Evolutionary conservation across 1,140 invertebrate genomes (phyloP).

Genomic region (Apis laboriosa): DNA sequence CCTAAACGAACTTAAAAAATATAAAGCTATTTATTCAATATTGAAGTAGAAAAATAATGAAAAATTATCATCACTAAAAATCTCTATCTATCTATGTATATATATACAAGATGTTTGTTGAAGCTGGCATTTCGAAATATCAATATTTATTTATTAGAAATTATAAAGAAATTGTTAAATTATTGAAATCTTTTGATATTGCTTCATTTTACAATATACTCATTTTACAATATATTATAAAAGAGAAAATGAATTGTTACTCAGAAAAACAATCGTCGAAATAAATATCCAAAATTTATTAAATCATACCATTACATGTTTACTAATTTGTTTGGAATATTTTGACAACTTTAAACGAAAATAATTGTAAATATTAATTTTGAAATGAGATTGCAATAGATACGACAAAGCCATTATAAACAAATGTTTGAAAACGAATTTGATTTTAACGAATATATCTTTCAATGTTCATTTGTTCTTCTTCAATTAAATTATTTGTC

Average conservation of each 20-base stretch:
- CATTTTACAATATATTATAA: neutral
- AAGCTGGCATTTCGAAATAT: neutral
- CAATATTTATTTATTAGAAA: neutral
- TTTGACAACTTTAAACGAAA: neutral
- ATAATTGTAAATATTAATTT: neutral
- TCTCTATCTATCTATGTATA: neutral
- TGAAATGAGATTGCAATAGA: slow-evolving; percentile 31
- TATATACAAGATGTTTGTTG: neutral
- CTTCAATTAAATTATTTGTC: neutral
- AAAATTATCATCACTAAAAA: neutral
- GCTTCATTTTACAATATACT: no score
- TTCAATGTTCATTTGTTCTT: slow-evolving; percentile 8
- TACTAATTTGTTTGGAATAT: neutral
- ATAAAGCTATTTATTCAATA: neutral
- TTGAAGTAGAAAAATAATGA: neutral
- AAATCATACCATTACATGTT: neutral
- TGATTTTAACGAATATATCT: neutral
- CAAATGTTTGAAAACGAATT: slow-evolving; percentile 9
- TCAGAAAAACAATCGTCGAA: neutral
- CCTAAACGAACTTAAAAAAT: neutral
- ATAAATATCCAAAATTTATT: slow-evolving; percentile 22
- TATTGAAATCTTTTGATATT: no score
- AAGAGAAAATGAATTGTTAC: neutral
- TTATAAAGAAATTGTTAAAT: neutral
- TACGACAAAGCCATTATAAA: neutral